Evolutionary conservation across 2,888 invertebrate genomes (phyloP).

Genomic region (Pseudococcus viburni): DNA sequence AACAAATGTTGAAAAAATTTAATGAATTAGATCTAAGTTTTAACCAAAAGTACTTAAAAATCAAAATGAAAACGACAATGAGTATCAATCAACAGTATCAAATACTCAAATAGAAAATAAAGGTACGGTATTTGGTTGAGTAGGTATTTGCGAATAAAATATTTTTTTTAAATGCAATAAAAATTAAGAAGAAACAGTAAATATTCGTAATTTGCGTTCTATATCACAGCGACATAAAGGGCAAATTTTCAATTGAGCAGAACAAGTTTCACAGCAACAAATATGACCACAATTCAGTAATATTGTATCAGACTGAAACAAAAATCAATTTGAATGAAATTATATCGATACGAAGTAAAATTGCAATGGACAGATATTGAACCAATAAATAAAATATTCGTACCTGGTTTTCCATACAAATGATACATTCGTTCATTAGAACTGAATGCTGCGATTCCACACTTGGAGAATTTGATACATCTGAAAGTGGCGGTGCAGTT

Average conservation of each 20-base stretch:
- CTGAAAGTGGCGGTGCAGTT: conserved; percentile 62
- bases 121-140: not conserved
- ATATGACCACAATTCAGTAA: conserved; percentile 91
- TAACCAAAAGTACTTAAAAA: not conserved
- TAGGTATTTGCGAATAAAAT: not conserved
- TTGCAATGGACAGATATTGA: not conserved
- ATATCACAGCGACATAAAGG: conserved; percentile 85
- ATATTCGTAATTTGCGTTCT: conserved; percentile 76
- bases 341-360: not conserved
- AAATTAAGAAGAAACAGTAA: conserved; percentile 46
- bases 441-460: not conserved
- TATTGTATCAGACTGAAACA: conserved; percentile 79
- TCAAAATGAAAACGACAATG: not conserved
- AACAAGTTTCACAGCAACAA: conserved; percentile 84
- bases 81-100: not conserved
- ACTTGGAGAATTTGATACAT: conserved; percentile 65
- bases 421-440: conserved; percentile 81
- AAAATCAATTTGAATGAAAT: conserved; percentile 37
- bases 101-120: not conserved
- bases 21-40: not conserved
- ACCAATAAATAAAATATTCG: conserved; percentile 69
- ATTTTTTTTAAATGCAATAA: not conserved
- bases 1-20: not conserved
- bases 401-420: conserved; percentile 85
- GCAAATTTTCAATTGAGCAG: conserved; percentile 77